A percentile compares a stretch with the other conserved stretches of the same genome.
phyloP scores from a whole-genome alignment of 2,113 vertebrate species.

The Panurus biarmicus region DNA sequence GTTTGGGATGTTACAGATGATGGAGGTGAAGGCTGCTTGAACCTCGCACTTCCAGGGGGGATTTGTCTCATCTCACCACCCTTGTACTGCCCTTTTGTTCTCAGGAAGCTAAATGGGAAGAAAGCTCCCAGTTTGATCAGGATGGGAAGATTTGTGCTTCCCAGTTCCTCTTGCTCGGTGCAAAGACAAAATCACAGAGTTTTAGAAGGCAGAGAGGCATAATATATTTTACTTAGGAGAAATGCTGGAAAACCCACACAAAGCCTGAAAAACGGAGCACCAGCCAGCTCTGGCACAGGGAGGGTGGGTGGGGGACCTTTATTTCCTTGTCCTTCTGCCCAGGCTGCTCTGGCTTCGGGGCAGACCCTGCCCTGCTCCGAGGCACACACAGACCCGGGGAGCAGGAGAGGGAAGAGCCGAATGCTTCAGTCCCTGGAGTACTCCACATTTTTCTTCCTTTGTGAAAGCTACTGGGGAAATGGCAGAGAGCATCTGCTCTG shows the following conservation, averaged over 20 bases:
- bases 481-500: slow-evolving; percentile 38
- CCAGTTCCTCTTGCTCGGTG: background rate
- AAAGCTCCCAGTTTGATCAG: background rate
- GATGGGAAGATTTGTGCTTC: background rate
- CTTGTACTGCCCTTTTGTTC: background rate
- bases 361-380: background rate
- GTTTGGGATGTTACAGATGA: background rate
- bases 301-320: background rate
- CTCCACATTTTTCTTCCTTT: background rate
- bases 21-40: background rate
- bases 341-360: fast-evolving
- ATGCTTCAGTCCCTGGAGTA: background rate
- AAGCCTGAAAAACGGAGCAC: slow-evolving; percentile 1
- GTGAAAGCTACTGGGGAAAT: background rate
- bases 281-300: background rate
- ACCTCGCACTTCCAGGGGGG: background rate
- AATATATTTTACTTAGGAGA: background rate
- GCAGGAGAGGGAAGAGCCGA: background rate
- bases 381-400: background rate
- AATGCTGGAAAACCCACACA: slow-evolving; percentile 35
- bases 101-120: background rate
- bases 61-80: background rate
- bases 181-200: background rate
- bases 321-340: background rate
- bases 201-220: background rate